Conservation (phyloP, 2,888 invertebrate genomes). For the Rhimphoctona megacephalus region DNA sequence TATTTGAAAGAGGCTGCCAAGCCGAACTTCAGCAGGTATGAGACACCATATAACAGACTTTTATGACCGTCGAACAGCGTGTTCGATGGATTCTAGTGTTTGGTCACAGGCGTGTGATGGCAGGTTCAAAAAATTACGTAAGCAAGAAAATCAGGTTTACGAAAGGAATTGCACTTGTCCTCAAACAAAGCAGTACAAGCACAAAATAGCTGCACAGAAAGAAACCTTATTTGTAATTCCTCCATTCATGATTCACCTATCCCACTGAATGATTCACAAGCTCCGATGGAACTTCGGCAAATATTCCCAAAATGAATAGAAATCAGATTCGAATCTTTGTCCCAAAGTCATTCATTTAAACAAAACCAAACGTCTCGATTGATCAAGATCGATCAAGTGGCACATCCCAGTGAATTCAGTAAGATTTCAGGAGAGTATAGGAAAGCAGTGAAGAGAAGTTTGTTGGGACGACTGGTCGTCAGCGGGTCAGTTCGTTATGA, state of each 20-base stretch:
- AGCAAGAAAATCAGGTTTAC: background rate
- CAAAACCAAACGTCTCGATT: background rate
- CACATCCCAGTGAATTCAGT: conserved; percentile 2
- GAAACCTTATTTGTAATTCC: background rate
- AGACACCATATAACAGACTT: conserved; percentile 56
- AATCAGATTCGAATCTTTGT: background rate
- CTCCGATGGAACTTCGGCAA: background rate
- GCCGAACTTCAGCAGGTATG: conserved; percentile 65
- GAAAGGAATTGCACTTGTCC: background rate
- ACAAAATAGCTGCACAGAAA: background rate
- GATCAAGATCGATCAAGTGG: conserved; percentile 31
- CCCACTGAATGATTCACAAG: background rate
- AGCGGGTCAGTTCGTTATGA: conserved; percentile 50
- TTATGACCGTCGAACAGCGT: conserved; percentile 64
- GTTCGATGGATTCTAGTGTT: conserved; percentile 62
- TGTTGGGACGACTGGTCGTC: conserved; percentile 40
- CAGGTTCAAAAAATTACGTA: conserved; percentile 19
- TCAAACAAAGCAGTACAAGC: background rate
- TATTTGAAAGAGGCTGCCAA: conserved; percentile 53
- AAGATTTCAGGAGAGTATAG: background rate
- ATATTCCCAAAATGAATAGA: background rate
- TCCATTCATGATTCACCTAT: background rate
- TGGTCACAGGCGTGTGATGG: conserved; percentile 26
- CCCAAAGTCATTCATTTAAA: conserved; percentile 13
- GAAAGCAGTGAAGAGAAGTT: conserved; percentile 1